These are phyloP conservation scores for Daktulosphaira vitifoliae DNA, from an alignment of 1,140 invertebrate genomes.

Conservation along the genomic window DNA sequence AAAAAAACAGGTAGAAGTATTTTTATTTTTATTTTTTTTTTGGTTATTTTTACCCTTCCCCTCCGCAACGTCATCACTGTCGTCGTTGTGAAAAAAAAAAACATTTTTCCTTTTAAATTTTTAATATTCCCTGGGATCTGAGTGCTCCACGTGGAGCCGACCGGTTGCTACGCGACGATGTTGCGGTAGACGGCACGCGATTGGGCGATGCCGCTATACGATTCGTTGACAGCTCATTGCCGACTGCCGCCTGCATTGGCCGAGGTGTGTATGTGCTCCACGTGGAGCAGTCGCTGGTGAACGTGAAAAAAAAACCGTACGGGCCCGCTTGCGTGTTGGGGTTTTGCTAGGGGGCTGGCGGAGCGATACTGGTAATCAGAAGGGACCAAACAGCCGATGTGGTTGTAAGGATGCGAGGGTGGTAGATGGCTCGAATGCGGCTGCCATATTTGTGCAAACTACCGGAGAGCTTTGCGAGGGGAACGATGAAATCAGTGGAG, in stretches of 20 bases:
- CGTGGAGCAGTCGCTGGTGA: slow-evolving; percentile 28
- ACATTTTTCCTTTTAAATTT: slow-evolving; percentile 35
- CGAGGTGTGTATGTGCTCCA: slow-evolving; percentile 17
- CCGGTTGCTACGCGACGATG: slow-evolving; percentile 34
- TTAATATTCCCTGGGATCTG: slow-evolving; percentile 34
- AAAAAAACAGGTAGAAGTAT: slow-evolving; percentile 24
- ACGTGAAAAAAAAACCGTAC: slow-evolving; percentile 31
- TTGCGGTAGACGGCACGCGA: slow-evolving; percentile 22
- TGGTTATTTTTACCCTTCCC: slow-evolving; percentile 31
- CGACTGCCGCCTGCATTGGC: background rate
- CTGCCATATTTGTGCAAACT: slow-evolving; percentile 39
- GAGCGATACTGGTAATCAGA: slow-evolving; percentile 41
- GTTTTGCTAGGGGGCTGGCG: slow-evolving; percentile 28
- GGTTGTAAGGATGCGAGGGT: background rate
- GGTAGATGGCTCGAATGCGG: slow-evolving; percentile 35
- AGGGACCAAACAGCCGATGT: slow-evolving; percentile 35
- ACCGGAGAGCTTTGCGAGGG: slow-evolving; percentile 31
- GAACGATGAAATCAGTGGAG: slow-evolving; percentile 36
- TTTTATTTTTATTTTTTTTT: too few relatives aligned
- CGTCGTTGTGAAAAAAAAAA: slow-evolving; percentile 10
- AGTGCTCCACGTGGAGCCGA: slow-evolving; percentile 38
- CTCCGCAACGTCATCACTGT: background rate
- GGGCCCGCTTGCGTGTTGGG: slow-evolving; percentile 31
- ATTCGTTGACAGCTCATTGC: slow-evolving; percentile 34
- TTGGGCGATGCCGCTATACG: background rate